Base-by-base conservation (phyloP, 2,888 invertebrate species). In the Pollenia labialis region DNA sequence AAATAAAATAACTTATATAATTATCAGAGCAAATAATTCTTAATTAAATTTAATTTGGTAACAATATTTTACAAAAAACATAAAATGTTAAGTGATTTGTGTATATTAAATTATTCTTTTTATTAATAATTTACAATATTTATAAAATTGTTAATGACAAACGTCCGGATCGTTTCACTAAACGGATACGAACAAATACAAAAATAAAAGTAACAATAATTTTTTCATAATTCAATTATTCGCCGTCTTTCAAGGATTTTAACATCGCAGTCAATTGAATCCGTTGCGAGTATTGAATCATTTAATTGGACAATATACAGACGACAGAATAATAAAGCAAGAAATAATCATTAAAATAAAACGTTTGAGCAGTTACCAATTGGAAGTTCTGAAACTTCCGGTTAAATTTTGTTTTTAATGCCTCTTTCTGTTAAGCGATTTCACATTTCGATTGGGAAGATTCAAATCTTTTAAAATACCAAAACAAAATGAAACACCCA, bases 291-390 rank as follows among this genome's bases (percentile, higher is more conserved):
- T 32, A 50, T 14, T 42, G 52, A 44, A 71, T 23, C 62, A 62
- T 54, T 54, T 72, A 79, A 75, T 72, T 64, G 64, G 48, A 72
- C 52, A 69, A 71, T 42, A 14, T 16, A 42, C 10, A 46, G 71
- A 32, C 52, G 40, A 60, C 32, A 42, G 18, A 69, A 74, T 64
- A 58, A 56, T 52, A 52, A 75, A 85, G 44, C 9, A 77, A 68
- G 42, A 48, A 8, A 79, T 48, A 79, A 64, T 87, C 80, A 84
- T 84, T 84, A 74, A 84, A 84, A 81, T 84, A 60, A 81, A 84
- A 72, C 71, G 48, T 86, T 82, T 80, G 83, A 75, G 64, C 71
- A 83, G 64, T 58, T 83, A 46, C n/a, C 80, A 72, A 85, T 77
- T 68, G 76, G 46, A 71, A 81, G 72, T 85, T 77, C 50, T 68